Evolutionary conservation across 1,140 invertebrate species (phyloP), one percentile per base, ranked within the genome.

Genomic region (Drosophila yakuba): DNA sequence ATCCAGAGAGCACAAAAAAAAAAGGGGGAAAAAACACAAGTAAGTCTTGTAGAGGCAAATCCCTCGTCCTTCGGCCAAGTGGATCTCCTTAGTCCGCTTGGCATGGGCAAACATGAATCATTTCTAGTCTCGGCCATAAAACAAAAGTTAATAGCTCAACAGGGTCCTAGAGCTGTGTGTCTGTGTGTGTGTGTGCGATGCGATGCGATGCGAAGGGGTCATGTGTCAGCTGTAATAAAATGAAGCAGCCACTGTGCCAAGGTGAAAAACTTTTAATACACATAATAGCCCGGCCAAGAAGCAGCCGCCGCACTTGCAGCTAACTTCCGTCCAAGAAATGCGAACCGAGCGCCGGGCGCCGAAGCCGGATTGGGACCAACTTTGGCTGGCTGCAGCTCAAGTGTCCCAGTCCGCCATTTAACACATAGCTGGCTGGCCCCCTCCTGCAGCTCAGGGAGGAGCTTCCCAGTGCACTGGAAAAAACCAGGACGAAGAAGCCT

Each of bases 381-480:
- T 89, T 89, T 84, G 66, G 80, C 77, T 84, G 66, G 77, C 80
- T 80, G 80, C 85, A 80, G 76, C 84, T 88, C 85, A 86, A 90
- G 80, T 90, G 86, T 90, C 88, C 88, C 88, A 88, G 88, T 75
- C 82, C 83, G 88, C 82, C 78, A 74, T 90, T 90, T 90, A 90
- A 78, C 88, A 78, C 73, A 80, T 81, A 77, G 67, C 66, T 25
- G 64, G 38, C 8, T 20, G 28, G 45, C 32, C 44, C 44, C 38
- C 44, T 55, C 28, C 39, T 20, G 25, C 14, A 60, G 32, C 32
- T 14, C 54, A 41, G 48, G 20, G 28, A 14, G 48, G 54, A 54
- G 41, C 59, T 39, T 28, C 36, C 38, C 6, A 12, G 0, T 28
- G 39, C 50, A 68, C 64, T 44, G 14, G 4, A 20, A 50, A 20